Evolutionary conservation across 2,113 vertebrate genomes (phyloP).

Genomic region (Rhadina sibilatrix): DNA sequence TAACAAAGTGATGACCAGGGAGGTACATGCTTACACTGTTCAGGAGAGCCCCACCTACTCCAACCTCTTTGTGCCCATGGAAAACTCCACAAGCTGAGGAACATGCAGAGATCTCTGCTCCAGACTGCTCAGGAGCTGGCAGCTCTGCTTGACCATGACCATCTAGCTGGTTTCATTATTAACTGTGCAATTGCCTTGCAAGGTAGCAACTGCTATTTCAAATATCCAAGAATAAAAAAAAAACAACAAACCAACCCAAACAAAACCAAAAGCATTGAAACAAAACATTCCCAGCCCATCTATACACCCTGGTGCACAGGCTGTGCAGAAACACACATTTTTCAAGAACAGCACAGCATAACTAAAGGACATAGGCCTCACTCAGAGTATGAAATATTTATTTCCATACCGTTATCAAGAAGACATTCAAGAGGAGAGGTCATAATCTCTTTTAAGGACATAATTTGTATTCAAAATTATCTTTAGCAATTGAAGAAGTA

Average conservation of each 20-base stretch:
- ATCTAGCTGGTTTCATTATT: neutral
- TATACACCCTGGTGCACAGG: neutral
- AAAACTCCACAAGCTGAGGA: neutral
- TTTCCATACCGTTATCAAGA: neutral
- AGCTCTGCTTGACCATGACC: neutral
- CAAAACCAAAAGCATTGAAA: neutral
- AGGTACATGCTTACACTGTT: fast-evolving
- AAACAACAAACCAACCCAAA: neutral
- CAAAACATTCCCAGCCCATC: neutral
- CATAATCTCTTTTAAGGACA: neutral
- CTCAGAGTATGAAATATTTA: neutral
- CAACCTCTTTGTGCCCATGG: neutral
- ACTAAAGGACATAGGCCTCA: neutral
- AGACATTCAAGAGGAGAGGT: neutral
- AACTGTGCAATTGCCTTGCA: neutral
- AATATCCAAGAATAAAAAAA: neutral
- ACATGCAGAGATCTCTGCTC: neutral
- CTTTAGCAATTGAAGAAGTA: neutral
- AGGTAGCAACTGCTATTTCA: neutral
- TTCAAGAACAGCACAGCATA: neutral
- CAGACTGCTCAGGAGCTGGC: neutral
- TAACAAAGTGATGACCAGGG: neutral
- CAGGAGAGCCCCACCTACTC: neutral
- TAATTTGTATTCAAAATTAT: constrained; percentile 11
- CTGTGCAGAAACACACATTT: neutral